Conservation (phyloP, 2,113 vertebrate species). For the Cyprinus carpio region DNA sequence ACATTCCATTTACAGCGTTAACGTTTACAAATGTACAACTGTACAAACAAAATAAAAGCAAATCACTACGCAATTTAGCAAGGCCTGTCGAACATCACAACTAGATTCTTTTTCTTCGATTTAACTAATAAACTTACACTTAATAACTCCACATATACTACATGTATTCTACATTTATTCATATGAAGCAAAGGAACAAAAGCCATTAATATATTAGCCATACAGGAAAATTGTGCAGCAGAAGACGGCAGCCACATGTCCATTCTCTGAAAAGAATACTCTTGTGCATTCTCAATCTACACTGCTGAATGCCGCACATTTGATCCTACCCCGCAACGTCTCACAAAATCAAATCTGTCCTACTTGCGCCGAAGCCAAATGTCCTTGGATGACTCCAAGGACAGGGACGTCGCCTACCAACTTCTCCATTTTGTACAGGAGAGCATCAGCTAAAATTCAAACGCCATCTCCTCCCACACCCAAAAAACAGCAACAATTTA, state of each 20-base stretch:
- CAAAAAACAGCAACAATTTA: constrained; percentile 76
- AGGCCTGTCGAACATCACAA: constrained; percentile 90
- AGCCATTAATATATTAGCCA: constrained; percentile 89
- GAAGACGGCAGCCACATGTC: constrained; percentile 71
- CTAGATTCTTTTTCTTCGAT: constrained; percentile 71
- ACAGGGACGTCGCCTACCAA: background rate
- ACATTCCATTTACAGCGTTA: constrained; percentile 99
- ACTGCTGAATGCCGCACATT: constrained; percentile 11
- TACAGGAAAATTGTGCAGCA: constrained; percentile 81
- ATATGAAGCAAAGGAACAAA: constrained; percentile 82
- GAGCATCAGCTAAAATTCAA: background rate
- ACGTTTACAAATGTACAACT: constrained; percentile 99
- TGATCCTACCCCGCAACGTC: background rate
- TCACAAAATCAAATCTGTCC: background rate
- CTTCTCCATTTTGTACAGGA: constrained; percentile 7
- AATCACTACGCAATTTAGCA: constrained; percentile 92
- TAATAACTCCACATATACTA: constrained; percentile 98
- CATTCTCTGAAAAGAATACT: constrained; percentile 64
- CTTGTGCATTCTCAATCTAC: constrained; percentile 60
- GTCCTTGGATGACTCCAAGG: background rate
- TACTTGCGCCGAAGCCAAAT: background rate
- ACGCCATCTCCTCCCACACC: background rate
- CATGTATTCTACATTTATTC: constrained; percentile 86
- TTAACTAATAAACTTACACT: constrained; percentile 95
- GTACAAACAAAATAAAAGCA: constrained; percentile 94